These are phyloP conservation scores for Nerophis ophidion DNA, from an alignment of 2,113 vertebrate genomes.

Conservation along the genomic window DNA sequence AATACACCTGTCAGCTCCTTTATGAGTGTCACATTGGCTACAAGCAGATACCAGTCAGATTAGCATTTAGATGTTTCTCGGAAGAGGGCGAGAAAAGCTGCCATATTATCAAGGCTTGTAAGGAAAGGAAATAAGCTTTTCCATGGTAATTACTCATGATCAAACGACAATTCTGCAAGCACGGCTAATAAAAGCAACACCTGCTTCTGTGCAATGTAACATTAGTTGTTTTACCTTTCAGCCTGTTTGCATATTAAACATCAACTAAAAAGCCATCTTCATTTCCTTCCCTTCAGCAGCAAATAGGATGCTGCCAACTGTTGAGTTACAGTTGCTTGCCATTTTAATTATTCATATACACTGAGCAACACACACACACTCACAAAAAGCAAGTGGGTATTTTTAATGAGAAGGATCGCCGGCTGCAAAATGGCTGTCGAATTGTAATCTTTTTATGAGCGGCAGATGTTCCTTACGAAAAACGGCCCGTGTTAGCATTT, in stretches of 20 bases:
- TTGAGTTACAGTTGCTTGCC: constrained; percentile 45
- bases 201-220: not conserved
- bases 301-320: constrained; percentile 41
- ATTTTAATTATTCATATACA: constrained; percentile 61
- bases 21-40: not conserved
- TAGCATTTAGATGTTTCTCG: constrained; percentile 13
- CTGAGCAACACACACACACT: constrained; percentile 32
- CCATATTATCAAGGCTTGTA: not conserved
- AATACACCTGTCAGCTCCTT: not conserved
- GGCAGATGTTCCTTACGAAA: constrained; percentile 49
- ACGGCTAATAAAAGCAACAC: constrained; percentile 13
- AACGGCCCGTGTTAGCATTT: constrained; percentile 26
- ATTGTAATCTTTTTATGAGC: constrained; percentile 46
- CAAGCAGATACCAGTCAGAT: not conserved
- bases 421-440: constrained; percentile 28
- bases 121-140: constrained; percentile 8
- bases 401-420: constrained; percentile 50
- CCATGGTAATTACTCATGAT: constrained; percentile 8
- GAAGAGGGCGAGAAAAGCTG: constrained; percentile 9
- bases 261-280: constrained; percentile 26
- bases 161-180: constrained; percentile 14
- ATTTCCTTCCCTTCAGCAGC: constrained; percentile 20
- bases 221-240: constrained; percentile 14
- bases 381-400: constrained; percentile 31
- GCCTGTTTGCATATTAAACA: constrained; percentile 14